phyloP scores from a whole-genome alignment of 2,113 vertebrate species.

The Mesocricetus auratus region DNA sequence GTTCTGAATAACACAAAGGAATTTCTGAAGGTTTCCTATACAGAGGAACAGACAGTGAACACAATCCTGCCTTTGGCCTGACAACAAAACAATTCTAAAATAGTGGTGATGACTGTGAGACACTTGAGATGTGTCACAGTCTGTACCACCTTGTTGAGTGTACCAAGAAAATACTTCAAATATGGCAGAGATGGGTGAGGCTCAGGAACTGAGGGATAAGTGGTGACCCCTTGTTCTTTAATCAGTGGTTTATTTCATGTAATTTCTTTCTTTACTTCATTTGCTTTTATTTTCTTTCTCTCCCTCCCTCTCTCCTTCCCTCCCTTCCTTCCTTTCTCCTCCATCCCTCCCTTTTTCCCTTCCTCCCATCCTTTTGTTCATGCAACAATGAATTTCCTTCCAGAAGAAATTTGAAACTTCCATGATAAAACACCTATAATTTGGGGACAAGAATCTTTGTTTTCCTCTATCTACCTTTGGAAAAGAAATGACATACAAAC shows the following conservation, averaged over 20 bases:
- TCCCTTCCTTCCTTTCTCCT: no score
- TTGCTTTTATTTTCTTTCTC: neutral
- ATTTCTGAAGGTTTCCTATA: neutral
- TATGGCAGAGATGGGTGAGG: neutral
- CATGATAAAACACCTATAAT: slow-evolving; percentile 49
- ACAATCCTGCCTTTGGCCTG: neutral
- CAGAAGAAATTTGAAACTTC: slow-evolving; percentile 64
- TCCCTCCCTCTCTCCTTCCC: rapidly evolving
- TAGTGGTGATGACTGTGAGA: neutral
- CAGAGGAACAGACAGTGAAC: neutral
- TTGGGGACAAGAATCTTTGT: slow-evolving; percentile 58
- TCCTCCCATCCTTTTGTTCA: slow-evolving; percentile 4
- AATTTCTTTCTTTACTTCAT: neutral
- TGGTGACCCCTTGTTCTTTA: neutral
- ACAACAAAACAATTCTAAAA: neutral
- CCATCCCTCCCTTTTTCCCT: rapidly evolving
- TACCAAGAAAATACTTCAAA: slow-evolving; percentile 37
- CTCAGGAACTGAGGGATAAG: neutral
- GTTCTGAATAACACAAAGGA: slow-evolving; percentile 32
- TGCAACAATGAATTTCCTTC: slow-evolving; percentile 48
- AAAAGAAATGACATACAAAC: slow-evolving; percentile 21
- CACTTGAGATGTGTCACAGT: neutral
- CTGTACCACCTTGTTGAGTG: neutral
- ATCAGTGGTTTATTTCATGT: neutral
- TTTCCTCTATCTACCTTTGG: slow-evolving; percentile 32